These are phyloP conservation scores for Scotopteryx bipunctaria DNA, from an alignment of 2,888 invertebrate genomes.

Conservation along the genomic window DNA sequence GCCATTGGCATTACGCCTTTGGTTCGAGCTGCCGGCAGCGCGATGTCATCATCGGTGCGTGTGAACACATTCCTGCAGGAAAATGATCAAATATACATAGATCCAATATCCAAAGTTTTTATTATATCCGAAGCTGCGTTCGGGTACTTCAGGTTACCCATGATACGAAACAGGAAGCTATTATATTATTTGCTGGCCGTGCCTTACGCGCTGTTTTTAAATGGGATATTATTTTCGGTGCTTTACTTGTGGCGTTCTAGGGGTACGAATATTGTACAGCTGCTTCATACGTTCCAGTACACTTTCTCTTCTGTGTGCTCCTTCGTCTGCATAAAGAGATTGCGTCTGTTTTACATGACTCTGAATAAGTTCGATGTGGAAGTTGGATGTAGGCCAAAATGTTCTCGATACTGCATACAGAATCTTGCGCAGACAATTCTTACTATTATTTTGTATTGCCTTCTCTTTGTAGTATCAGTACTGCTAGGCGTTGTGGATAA, in stretches of 20 bases:
- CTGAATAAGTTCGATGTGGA: constrained; percentile 54
- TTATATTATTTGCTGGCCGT: constrained; percentile 36
- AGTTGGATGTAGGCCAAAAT: constrained; percentile 50
- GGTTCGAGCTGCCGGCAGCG: constrained; percentile 10
- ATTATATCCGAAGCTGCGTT: constrained; percentile 43
- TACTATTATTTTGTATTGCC: constrained; percentile 35
- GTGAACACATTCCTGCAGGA: constrained; percentile 53
- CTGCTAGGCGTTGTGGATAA: constrained; percentile 16
- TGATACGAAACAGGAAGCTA: constrained; percentile 39
- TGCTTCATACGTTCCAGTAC: constrained; percentile 34
- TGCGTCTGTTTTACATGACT: constrained; percentile 49
- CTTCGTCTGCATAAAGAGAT: constrained; percentile 44
- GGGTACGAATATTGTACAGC: too few species aligned
- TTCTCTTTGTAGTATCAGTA: constrained; percentile 32
- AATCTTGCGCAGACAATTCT: constrained; percentile 41
- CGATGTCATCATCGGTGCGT: constrained; percentile 48
- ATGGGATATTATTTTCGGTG: constrained; percentile 17
- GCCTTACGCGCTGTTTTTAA: constrained; percentile 34
- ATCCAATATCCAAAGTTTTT: constrained; percentile 51
- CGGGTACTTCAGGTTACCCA: constrained; percentile 49
- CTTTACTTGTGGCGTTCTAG: background rate
- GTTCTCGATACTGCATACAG: constrained; percentile 42
- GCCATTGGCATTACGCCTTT: constrained; percentile 15
- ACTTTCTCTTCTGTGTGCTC: constrained; percentile 42
- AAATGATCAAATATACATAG: constrained; percentile 43